Base-by-base conservation (phyloP, 2,113 vertebrate genomes). In the Chinchilla lanigera region DNA sequence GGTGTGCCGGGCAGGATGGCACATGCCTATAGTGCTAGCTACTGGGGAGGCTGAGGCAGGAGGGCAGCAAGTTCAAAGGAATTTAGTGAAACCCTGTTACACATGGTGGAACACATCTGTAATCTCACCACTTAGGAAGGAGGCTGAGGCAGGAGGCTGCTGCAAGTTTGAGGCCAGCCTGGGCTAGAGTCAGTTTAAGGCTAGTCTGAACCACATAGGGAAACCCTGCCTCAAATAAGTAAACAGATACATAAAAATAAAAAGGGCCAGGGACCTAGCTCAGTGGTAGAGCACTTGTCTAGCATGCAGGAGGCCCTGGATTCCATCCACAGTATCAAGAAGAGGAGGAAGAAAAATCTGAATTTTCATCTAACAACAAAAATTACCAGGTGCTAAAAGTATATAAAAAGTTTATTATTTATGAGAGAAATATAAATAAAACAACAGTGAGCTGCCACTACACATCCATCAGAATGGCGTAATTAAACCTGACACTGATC, bases 351-450 rank as follows among this genome's bases (percentile, higher is more conserved):
- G 24, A 30, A 84, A 47, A 86, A 89, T 47, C 63, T 54, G 8
- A 81, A 73, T 24, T 22, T 81, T 41, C 20, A 81, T 50, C 65
- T 89, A 22, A 67, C 16, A 5, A 4, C 33, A 61, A 73, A 6
- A 83, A 61, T 54, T 63, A 60, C 6, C 12, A 75, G 11, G 63
- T 94, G 47, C 22, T 67, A 52, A 97, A 52, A 33, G 28, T 33
- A 28, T 65, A 73, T 44, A n/a, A 9, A 41, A 65, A 84, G 84
- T 17, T 33, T 20, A 61, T 63, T 60, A 52, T 85, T 89, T 26
- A 71, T 47, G 69, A 97, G 50, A 30, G 83, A 95, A 91, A 89
- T n/a, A 89, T 9, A 89, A 85, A 94, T 60, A 67, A 83, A 81
- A 41, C 10, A 86, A 33, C 26, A 65, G 41, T 13, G 73, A 50